Base-by-base conservation (phyloP, 2,888 invertebrate genomes). In the Ochlodes sylvanus region DNA sequence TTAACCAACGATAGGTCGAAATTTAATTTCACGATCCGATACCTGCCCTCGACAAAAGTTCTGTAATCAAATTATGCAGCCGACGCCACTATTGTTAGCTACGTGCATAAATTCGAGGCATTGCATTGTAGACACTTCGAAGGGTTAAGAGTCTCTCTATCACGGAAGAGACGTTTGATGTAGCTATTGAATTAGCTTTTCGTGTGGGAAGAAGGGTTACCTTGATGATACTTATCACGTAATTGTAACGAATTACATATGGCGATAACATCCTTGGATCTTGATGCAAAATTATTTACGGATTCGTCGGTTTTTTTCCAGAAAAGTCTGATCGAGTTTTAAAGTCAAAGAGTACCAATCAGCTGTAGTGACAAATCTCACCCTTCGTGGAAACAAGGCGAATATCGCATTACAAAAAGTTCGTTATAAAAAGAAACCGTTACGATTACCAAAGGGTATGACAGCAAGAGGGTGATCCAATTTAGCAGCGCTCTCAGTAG, bases 51-150 rank as follows among this genome's bases (percentile, higher is more conserved):
- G 82, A 91, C 90, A 92, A 92, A 88, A 88, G 90, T 86, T 84
- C 78, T 75, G 80, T 92, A 92, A 93, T 93, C 92, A 93, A 93
- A 92, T 93, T 91, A 93, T 93, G 90, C 92, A 92, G 89, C 89
- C 88, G 87, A 89, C 85, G 87, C 82, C 81, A 85, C 88, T 81
- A 90, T 92, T 93, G 92, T 92, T 82, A 78, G 76, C 72, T 84
- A 82, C 85, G 85, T 92, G 92, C 90, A 92, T 93, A 93, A 88
- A 90, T 92, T 92, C 84, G 79, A 89, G 88, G 89, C 87, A 80
- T 80, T 82, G 81, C 83, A 89, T 90, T 91, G 90, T 89, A 88
- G 85, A 85, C 75, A 82, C 79, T 78, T 82, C 76, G 84, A 87
- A 86, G 90, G 90, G 92, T 89, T 85, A 77, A 82, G 83, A 82